Conservation (phyloP, 2,888 invertebrate species). For the Lacanobia oleracea region DNA sequence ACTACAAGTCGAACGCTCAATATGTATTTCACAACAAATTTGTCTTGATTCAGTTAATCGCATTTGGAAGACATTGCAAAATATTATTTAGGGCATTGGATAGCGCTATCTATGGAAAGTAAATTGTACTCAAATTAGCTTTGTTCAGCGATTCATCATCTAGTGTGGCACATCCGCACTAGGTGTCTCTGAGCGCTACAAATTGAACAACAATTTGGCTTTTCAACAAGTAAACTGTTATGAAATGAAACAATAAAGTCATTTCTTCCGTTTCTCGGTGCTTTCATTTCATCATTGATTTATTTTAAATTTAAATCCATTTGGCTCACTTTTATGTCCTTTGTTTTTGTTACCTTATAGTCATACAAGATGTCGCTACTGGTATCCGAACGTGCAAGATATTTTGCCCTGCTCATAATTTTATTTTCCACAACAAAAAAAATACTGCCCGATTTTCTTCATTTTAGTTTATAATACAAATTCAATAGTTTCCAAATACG, state of each 20-base stretch:
- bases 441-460: not conserved
- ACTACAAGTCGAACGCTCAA: not conserved
- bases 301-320: too few relatives aligned
- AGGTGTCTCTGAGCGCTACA: conserved; percentile 30
- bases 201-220: not conserved
- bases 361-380: conserved; percentile 49
- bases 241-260: not conserved
- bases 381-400: not conserved
- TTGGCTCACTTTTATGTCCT: too few relatives aligned
- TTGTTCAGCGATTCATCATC: not conserved
- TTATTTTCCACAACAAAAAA: not conserved
- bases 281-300: too few relatives aligned
- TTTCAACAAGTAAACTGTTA: not conserved
- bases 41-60: not conserved
- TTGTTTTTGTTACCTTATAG: not conserved
- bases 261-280: too few relatives aligned
- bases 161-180: not conserved
- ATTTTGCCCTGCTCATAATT: not conserved
- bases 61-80: not conserved
- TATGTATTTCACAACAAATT: conserved; percentile 16
- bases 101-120: conserved; percentile 36
- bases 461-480: not conserved
- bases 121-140: not conserved
- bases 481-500: too few relatives aligned
- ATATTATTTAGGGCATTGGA: not conserved